A percentile compares a stretch with the other conserved stretches of the same genome.
Conservation (phyloP, 2,797 vertebrate genomes). For the Coregonus suidteri region DNA sequence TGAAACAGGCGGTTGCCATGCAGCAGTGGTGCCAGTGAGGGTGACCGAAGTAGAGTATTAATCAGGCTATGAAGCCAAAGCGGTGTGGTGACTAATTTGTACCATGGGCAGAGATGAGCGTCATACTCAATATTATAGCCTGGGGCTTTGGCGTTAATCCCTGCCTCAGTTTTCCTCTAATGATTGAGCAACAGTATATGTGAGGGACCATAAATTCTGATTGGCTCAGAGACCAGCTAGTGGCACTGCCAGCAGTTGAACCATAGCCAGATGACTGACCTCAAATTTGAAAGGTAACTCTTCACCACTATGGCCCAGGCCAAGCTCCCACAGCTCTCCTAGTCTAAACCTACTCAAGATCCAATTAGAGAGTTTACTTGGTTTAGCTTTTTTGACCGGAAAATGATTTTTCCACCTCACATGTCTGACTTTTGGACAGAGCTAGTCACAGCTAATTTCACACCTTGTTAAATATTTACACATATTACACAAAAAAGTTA, state of each 20-base stretch:
- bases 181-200: conserved; percentile 38
- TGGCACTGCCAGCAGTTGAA: conserved; percentile 53
- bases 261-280: conserved; percentile 59
- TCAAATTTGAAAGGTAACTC: conserved; percentile 49
- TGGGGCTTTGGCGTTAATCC: conserved; percentile 38
- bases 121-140: conserved; percentile 34
- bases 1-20: conserved; percentile 46
- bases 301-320: conserved; percentile 44
- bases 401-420: too few species aligned
- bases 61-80: conserved; percentile 26
- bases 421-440: too few species aligned
- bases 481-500: too few species aligned
- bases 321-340: conserved; percentile 45
- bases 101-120: conserved; percentile 26
- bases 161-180: conserved; percentile 33
- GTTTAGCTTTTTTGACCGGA: too few species aligned
- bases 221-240: conserved; percentile 41
- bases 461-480: too few species aligned
- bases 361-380: too few species aligned
- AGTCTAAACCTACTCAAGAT: not conserved
- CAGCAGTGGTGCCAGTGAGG: conserved; percentile 42
- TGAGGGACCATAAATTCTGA: conserved; percentile 45
- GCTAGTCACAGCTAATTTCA: too few species aligned
- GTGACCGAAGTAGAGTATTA: conserved; percentile 39
- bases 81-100: conserved; percentile 34